Evolutionary conservation across 2,888 invertebrate species (phyloP), one percentile per base, ranked within the genome.

Genomic region (Oegoconia quadripuncta): DNA sequence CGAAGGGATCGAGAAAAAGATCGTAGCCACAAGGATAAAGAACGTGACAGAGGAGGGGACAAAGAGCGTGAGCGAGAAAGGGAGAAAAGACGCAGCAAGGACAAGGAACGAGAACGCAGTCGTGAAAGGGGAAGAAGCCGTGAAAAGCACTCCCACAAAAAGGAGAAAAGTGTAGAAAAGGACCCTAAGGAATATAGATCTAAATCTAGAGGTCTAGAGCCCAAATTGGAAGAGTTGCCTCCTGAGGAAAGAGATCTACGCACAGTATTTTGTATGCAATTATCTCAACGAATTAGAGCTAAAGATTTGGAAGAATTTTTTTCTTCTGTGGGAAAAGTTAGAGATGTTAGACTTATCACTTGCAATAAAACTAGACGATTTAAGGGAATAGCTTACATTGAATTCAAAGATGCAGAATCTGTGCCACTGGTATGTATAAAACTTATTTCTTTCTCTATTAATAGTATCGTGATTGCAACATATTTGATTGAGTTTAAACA

Each of bases 331-430:
- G 99, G 99, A 29, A 98, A 98, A 91, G 98, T 98, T 41, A 92
- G 97, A 57, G 99, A 99, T 88, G 99, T 99, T 13, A 91, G 99
- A 63, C 92, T 99, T 57, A 99, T 99, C 41, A 98, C 98, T 39
- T 99, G 99, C 82, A 99, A 98, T 81, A 98, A 99, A 82, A 99
- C 99, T 0, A 92, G 99, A 66, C 89, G 99, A 52, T 99, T 99
- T 66, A 99, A 99, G 84, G 99, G 99, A 30, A 99, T 99, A 60
- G 97, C 99, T n/a, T 99, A 99, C 71, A 97, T 99, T 43, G 99
- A 99, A 84, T 99, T 99, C 74, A 95, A 95, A 78, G 98, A 99
- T 87, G 95, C 97, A 1, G 98, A 98, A 84, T 97, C 98, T 47
- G 99, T 99, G 6, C 95, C 98, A 42, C 87, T 98, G 88, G 95